Conservation (phyloP, 2,888 invertebrate genomes). For the Xylocampa areola region DNA sequence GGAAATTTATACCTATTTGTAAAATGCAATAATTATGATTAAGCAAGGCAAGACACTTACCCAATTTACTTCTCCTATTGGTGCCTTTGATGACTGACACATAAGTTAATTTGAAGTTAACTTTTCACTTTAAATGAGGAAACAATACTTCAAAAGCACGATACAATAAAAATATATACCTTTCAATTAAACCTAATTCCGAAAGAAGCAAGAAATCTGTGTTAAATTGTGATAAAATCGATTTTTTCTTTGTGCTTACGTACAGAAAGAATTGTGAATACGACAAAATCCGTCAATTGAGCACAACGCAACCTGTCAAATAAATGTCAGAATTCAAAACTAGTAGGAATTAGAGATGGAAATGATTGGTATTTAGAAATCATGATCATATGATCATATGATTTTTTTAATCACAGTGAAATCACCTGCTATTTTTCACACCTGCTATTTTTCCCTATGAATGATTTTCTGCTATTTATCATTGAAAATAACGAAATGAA, state of each 20-base stretch:
- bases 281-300: slow-evolving; percentile 27
- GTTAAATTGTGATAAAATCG: slow-evolving; percentile 46
- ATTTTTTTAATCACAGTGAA: too few species aligned
- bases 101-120: slow-evolving; percentile 41
- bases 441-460: too few species aligned
- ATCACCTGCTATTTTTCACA: too few species aligned
- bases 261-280: too few species aligned
- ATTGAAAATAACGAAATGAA: too few species aligned
- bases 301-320: not conserved
- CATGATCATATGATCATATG: too few species aligned
- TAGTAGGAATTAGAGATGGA: too few species aligned
- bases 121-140: slow-evolving; percentile 18
- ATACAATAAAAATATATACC: slow-evolving; percentile 22
- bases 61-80: slow-evolving; percentile 46
- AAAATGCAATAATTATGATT: slow-evolving; percentile 37
- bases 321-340: slow-evolving; percentile 2
- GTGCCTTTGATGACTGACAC: slow-evolving; percentile 40
- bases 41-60: slow-evolving; percentile 49
- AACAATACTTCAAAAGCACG: slow-evolving; percentile 8
- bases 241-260: slow-evolving; percentile 53
- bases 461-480: too few species aligned
- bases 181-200: slow-evolving; percentile 16
- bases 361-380: too few species aligned
- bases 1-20: slow-evolving; percentile 20
- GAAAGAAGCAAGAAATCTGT: slow-evolving; percentile 23